Evolutionary conservation across 2,113 vertebrate species (phyloP), one percentile per base, ranked within the genome.

Genomic region (Piprites chloris): DNA sequence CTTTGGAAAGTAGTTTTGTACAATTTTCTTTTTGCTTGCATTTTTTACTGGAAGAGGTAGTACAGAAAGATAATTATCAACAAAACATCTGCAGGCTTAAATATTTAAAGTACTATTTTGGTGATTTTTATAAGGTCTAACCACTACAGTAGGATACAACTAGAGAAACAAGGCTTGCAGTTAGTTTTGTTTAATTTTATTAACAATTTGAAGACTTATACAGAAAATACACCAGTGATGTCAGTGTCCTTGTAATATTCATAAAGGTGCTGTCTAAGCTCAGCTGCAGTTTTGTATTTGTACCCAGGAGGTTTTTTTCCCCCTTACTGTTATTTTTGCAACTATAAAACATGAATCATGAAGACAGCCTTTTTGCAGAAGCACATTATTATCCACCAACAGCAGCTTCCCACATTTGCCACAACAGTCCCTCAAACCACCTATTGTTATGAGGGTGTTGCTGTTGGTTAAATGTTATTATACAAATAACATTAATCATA

Each of bases 401-500:
- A 50, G 58, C 72, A 95, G 52, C 58, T 90, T 58, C 65, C 88
- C 87, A 83, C 47, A 69, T 79, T 95, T 95, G 53, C 77, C 84
- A 80, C 73, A 86, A 75, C 65, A 86, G 93, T 95, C 77, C 55
- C 83, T 42, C 55, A 91, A 96, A 91, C 58, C 87, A 67, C 63
- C 72, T 90, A 86, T 93, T 88, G 90, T 94, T 96, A 55, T 35
- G 67, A 90, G 87, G 59, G 35, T 75, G 35, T 67, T 93, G 65
- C 58, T 95, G 44, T 90, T 95, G 76, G 79, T 92, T 97, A 94
- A 90, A 94, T 90, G 79, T 37, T 96, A n/a, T 95, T 87, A 90
- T 89, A 89, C 58, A 95, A 96, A 96, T 82, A 94, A 79, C 66
- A 93, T 95, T 94, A 85, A 92, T 96, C 87, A 77, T 89, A 83